Base-by-base conservation (phyloP, 2,113 vertebrate species). In the Herpetotheres cachinnans region DNA sequence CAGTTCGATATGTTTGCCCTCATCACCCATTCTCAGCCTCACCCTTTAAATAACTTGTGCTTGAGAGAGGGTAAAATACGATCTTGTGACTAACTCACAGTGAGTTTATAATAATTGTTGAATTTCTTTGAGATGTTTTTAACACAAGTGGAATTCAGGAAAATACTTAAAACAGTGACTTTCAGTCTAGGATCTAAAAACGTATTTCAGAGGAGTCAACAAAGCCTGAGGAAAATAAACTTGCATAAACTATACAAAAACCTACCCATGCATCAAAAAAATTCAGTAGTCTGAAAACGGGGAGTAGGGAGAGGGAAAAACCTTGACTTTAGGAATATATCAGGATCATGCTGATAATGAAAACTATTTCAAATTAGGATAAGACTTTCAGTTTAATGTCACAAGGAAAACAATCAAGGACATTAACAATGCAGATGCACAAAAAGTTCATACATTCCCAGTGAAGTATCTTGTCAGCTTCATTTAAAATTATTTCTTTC, bases 401-500 rank as follows among this genome's bases (percentile, higher is more conserved):
- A 86, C 29, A 83, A 58, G 44, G 16, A 50, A 88, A 96, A 58
- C 1, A 67, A 82, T 73, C 36, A 61, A 78, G 21, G 9, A 29
- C 16, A 54, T 93, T 78, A 93, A 85, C n/a, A 86, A 66, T 32
- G 16, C 14, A 93, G 38, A 71, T 76, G 4, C 7, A 81, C 14
- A 71, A 55, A 80, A 90, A 59, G 7, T 42, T 89, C 40, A 66
- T 86, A 34, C 11, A 50, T 86, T 80, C 32, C 50, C 32, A 71
- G 17, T 18, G 21, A 92, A 92, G 13, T 58, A 58, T 92, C n/a
- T 76, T 81, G 36, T 93, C 84, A 56, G 7, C 22, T 90, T 94
- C 5, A 82, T 88, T 96, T 94, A 91, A 88, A 95, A 86, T 86
- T 78, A 58, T 76, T 90, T 92, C 42, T 66, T 90, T 67, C 9